phyloP scores from a whole-genome alignment of 1,140 invertebrate species.

The Magallana gigas region DNA sequence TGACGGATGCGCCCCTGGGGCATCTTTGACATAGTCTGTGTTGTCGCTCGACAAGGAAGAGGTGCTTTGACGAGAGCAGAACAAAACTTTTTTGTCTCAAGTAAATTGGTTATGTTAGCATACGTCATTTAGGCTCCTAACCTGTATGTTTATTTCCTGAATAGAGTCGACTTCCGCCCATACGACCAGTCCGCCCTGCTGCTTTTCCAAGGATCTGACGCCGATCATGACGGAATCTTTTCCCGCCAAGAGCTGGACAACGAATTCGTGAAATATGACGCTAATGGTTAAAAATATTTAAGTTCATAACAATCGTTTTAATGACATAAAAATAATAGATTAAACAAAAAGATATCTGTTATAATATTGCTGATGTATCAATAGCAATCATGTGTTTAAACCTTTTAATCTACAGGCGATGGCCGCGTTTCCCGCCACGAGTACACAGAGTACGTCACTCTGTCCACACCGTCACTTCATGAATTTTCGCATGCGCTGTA shows the following conservation, averaged over 20 bases:
- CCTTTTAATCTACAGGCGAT: not conserved
- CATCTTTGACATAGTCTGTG: no score
- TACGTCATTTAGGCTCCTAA: no score
- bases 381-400: no score
- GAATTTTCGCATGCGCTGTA: constrained; percentile 48
- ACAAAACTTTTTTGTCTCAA: no score
- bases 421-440: constrained; percentile 42
- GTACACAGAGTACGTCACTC: constrained; percentile 39
- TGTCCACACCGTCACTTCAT: constrained; percentile 36
- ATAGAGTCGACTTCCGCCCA: constrained; percentile 32
- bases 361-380: no score
- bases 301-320: not conserved
- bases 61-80: no score
- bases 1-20: no score
- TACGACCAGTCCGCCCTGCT: constrained; percentile 39
- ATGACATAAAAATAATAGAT: not conserved
- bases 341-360: no score
- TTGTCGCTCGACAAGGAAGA: no score
- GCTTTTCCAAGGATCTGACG: constrained; percentile 27
- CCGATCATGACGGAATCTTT: constrained; percentile 27
- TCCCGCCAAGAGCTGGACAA: not conserved
- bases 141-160: no score
- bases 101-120: no score
- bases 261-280: constrained; percentile 27
- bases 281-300: not conserved